These are phyloP conservation scores for Cyprinella venusta DNA, from an alignment of 2,797 vertebrate genomes.

Conservation along the genomic window DNA sequence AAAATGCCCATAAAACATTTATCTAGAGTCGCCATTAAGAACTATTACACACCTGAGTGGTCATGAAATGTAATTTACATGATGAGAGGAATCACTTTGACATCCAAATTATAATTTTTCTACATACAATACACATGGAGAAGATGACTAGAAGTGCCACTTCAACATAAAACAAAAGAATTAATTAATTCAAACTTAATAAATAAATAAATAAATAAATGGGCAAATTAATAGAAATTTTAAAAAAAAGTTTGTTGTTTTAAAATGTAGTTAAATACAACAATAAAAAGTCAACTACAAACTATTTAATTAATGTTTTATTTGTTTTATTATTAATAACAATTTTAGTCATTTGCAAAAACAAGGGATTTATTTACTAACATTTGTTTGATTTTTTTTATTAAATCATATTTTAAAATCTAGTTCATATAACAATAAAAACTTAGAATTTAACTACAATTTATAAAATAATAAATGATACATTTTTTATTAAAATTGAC, in stretches of 20 bases:
- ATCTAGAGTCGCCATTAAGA: not conserved
- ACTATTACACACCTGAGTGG: not conserved
- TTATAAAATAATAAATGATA: not conserved
- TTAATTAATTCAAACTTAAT: not conserved
- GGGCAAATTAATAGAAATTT: not conserved
- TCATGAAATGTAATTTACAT: not conserved
- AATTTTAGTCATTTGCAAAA: not conserved
- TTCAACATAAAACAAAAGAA: not conserved
- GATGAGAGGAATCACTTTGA: not conserved
- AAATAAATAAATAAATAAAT: not conserved
- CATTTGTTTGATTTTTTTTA: not conserved
- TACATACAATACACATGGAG: not conserved
- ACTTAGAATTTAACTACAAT: no score
- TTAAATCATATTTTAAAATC: not conserved
- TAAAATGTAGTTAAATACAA: not conserved
- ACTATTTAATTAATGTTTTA: not conserved
- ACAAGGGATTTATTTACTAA: not conserved
- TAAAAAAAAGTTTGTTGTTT: not conserved
- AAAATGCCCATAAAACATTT: not conserved
- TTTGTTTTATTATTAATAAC: not conserved
- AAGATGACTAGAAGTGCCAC: not conserved
- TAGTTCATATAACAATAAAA: not conserved
- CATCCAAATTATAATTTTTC: not conserved
- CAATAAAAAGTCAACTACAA: not conserved
- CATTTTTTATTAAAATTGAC: not conserved